Base-by-base conservation (phyloP, 2,888 invertebrate genomes). In the Andrena hattorfiana region DNA sequence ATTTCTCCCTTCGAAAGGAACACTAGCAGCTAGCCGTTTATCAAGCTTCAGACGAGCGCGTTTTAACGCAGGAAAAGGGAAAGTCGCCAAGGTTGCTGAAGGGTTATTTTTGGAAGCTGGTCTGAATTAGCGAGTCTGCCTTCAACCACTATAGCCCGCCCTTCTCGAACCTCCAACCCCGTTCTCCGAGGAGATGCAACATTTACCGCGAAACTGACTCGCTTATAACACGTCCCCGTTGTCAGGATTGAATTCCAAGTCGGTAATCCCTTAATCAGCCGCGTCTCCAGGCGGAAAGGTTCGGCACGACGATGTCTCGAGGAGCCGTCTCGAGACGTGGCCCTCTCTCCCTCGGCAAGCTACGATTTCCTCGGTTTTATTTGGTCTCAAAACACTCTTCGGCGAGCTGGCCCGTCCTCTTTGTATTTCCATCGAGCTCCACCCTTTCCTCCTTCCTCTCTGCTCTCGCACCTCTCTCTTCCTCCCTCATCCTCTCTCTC, bases 351-450 rank as follows among this genome's bases (percentile, higher is more conserved):
- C 35, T 28, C 13, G 72, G 68, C 23, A 70, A 63, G 69, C 76
- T 68, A 59, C 75, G 81, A 87, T 81, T 88, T 86, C 81, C 85
- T 76, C 73, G 63, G 32, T 80, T 77, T 81, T 88, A 85, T 88
- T 88, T 88, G 85, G 70, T 88, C 83, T 85, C 75, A 88, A 88
- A 88, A 88, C 85, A 88, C 85, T 85, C 80, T 81, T 72, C 30
- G 77, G 62, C 64, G 64, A 64, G 77, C 54, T 51, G 59, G 51
- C 64, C 60, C 63, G 35, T 54, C 68, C 76, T 82, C 63, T 86
- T 81, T 77, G 72, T 85, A 83, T 83, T 85, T 82, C 78, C 83
- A 83, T 87, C 77, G 62, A 69, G 73, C 73, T 51, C 51, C 23
- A 59, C 42, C 32, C 48, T 71, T 13, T 60, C 23, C 49, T 26